Evolutionary conservation across 2,888 invertebrate genomes (phyloP), one percentile per base, ranked within the genome.

Genomic region (Cacoxenus indagator): DNA sequence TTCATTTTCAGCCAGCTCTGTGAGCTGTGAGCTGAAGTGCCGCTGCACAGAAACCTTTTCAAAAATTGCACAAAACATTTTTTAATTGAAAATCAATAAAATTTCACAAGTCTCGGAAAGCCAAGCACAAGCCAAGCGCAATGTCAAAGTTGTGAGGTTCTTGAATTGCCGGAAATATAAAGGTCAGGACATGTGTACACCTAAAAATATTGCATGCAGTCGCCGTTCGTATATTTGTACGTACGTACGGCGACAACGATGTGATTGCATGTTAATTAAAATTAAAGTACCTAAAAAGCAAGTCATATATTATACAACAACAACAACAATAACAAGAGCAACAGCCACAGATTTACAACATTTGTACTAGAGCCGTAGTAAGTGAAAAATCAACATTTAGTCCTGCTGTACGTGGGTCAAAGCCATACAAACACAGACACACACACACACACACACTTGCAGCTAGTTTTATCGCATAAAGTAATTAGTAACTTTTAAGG

Each of bases 401-500:
- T n/a, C 14, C 11, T 4, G 5, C 14, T 14, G 46, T 46, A 46
- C 37, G 51, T 4, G 22, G 51, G 51, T 22, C 51, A 51, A 24
- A 17, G 17, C n/a, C n/a, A n/a, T n/a, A n/a, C n/a, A n/a, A n/a
- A 27, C 27, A 55, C 26, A n/a, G n/a, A 27, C 6, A 54, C 5
- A 54, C 22, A 22, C 22, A 22, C 22, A 54, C 22, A 22, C 24
- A 54, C 54, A 54, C 4, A 11, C 11, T 19, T 5, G 3, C 54
- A 54, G 17, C 5, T 6, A 3, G 46, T 22, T 54, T 22, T 54
- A 22, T 22, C 4, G n/a, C 11, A 37, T 61, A 22, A 61, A 43
- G 61, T 43, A 61, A 61, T 61, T 61, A 61, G 61, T 22, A 61
- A 61, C 29, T 61, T 61, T 61, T 61, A 37, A 61, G 43, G 22